Percentiles rank a stretch among this genome's conserved stretches.
phyloP scores from a whole-genome alignment of 2,888 invertebrate genomes.

The Oscheius sp. region DNA sequence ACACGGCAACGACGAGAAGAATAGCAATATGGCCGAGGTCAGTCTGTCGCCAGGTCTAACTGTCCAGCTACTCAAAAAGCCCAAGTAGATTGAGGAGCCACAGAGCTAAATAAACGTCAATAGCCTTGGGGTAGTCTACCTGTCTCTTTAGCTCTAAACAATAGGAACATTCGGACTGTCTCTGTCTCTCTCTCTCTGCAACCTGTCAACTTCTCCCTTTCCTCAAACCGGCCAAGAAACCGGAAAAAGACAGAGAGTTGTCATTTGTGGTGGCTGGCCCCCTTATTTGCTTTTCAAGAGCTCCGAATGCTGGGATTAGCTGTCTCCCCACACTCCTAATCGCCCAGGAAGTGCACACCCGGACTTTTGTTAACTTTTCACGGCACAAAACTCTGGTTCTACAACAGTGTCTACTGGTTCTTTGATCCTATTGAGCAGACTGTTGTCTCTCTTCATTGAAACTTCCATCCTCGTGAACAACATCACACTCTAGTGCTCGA shows the following conservation, averaged over 20 bases:
- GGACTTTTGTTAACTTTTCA: no score
- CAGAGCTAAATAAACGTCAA: no score
- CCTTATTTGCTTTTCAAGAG: conserved; percentile 12
- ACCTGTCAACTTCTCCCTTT: not conserved
- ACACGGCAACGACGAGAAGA: no score
- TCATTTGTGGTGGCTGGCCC: conserved; percentile 1
- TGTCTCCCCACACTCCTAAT: conserved; percentile 31
- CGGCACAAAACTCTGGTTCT: not conserved
- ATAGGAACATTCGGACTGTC: no score
- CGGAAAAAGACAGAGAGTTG: conserved; percentile 28
- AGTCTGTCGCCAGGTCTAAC: no score
- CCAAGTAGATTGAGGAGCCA: no score
- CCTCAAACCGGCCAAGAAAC: not conserved
- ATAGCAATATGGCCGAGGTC: no score
- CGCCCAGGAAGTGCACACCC: conserved; percentile 23
- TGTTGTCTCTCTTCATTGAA: not conserved
- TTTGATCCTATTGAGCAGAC: not conserved
- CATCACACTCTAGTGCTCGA: not conserved
- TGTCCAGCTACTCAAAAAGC: no score
- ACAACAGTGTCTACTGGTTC: not conserved
- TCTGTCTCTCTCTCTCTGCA: not conserved
- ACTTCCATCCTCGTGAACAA: not conserved
- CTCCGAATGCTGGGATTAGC: conserved; percentile 32
- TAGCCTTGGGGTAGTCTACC: no score
- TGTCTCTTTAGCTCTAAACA: no score